Conservation (phyloP, 1,140 invertebrate genomes). For the Brachionus asplanchnoidis region DNA sequence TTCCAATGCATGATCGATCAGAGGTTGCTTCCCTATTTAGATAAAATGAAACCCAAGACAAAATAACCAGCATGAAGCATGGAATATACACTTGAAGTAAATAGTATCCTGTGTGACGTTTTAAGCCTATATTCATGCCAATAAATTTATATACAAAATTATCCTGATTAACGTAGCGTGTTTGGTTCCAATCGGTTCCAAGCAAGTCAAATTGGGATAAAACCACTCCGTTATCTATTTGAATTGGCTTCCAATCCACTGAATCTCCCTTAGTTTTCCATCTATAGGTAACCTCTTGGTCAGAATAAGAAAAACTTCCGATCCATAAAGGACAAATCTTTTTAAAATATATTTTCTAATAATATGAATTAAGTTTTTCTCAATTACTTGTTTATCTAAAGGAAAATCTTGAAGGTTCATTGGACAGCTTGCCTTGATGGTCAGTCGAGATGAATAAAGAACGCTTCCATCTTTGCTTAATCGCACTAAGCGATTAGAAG, state of each 20-base stretch:
- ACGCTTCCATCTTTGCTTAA: slow-evolving; percentile 50
- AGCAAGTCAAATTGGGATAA: slow-evolving; percentile 58
- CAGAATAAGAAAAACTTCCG: slow-evolving; percentile 56
- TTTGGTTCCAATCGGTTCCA: slow-evolving; percentile 43
- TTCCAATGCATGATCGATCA: slow-evolving; percentile 62
- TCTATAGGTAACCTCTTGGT: slow-evolving; percentile 52
- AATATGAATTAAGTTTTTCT: background rate
- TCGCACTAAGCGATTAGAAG: slow-evolving; percentile 54
- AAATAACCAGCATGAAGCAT: slow-evolving; percentile 52
- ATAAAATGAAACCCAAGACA: slow-evolving; percentile 57
- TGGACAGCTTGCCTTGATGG: slow-evolving; percentile 81
- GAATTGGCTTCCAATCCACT: slow-evolving; percentile 16
- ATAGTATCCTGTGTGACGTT: slow-evolving; percentile 55
- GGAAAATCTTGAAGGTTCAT: slow-evolving; percentile 81
- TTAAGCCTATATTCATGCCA: slow-evolving; percentile 45
- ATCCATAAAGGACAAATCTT: slow-evolving; percentile 55
- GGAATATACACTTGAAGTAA: slow-evolving; percentile 56
- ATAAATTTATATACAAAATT: slow-evolving; percentile 42
- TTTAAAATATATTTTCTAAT: background rate
- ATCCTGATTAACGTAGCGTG: slow-evolving; percentile 44
- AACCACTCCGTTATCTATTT: slow-evolving; percentile 45
- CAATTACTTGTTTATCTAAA: slow-evolving; percentile 52
- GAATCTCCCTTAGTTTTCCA: slow-evolving; percentile 48
- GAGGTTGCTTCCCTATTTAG: slow-evolving; percentile 88
- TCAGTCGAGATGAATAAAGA: slow-evolving; percentile 54